Evolutionary conservation across 2,797 vertebrate species (phyloP).

Genomic region (Danio tinwini): DNA sequence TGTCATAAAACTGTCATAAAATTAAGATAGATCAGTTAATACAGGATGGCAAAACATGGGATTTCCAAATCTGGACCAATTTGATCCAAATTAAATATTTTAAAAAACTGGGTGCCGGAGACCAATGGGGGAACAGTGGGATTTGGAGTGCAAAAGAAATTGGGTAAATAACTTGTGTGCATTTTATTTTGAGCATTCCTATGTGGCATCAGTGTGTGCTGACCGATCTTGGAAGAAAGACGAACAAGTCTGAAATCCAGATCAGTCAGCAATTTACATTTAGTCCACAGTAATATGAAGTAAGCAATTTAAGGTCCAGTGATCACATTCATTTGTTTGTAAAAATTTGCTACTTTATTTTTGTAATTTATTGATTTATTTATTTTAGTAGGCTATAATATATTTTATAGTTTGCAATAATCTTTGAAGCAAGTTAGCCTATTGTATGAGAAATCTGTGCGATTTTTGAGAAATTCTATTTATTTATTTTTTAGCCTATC

Average conservation of each 20-base stretch:
- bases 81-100: too few relatives aligned
- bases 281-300: neutral
- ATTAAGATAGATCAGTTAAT: too few relatives aligned
- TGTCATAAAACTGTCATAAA: too few relatives aligned
- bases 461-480: neutral
- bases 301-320: neutral
- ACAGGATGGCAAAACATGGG: too few relatives aligned
- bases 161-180: too few relatives aligned
- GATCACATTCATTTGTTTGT: neutral
- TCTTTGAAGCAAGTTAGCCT: neutral
- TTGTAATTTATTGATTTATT: neutral
- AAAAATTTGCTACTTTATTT: neutral
- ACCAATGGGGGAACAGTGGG: too few relatives aligned
- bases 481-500: neutral
- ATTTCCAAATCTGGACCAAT: too few relatives aligned
- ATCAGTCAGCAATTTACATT: conserved; percentile 1
- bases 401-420: neutral
- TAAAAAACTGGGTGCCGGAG: too few relatives aligned
- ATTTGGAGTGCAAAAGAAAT: too few relatives aligned
- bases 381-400: too few relatives aligned
- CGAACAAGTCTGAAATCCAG: neutral
- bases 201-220: neutral
- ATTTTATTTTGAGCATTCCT: too few relatives aligned
- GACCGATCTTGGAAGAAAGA: neutral
- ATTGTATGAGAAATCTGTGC: too few relatives aligned